Evolutionary conservation across 2,797 vertebrate genomes (phyloP).

Genomic region (Hemitrygon akajei): DNA sequence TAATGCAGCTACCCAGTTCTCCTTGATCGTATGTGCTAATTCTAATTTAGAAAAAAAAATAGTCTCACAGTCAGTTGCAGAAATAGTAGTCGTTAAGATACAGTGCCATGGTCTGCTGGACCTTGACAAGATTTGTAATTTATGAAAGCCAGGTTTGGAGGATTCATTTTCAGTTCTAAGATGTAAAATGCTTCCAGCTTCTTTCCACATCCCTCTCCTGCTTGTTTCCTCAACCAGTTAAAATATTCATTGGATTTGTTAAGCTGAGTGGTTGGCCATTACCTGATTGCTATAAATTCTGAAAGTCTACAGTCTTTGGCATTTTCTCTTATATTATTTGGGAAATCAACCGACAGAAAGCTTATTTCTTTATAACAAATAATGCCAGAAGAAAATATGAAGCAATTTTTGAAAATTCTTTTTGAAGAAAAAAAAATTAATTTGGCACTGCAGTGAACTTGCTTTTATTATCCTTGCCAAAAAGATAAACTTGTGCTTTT

Average conservation of each 20-base stretch:
- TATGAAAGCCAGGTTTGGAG: constrained; percentile 4
- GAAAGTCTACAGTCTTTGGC: not conserved
- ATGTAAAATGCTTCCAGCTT: not conserved
- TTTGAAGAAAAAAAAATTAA: not conserved
- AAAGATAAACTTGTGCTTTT: not conserved
- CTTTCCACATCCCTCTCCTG: not conserved
- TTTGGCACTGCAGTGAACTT: not conserved
- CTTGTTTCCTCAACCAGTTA: not conserved
- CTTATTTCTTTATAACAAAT: not conserved
- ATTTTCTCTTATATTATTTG: not conserved
- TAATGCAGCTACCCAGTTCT: not conserved
- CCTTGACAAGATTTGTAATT: not conserved
- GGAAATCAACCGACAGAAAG: not conserved
- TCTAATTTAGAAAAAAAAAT: not conserved
- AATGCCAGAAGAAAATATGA: not conserved
- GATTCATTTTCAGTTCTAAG: not conserved
- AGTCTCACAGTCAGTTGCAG: not conserved
- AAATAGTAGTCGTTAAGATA: not conserved
- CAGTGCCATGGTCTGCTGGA: not conserved
- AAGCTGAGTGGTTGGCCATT: not conserved
- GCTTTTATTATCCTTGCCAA: not conserved
- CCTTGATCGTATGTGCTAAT: not conserved
- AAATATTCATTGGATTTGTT: not conserved
- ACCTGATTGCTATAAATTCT: not conserved
- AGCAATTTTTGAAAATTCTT: not conserved